These are phyloP conservation scores for Pachliopta kotzebuea DNA, from an alignment of 2,888 invertebrate species.

Conservation along the genomic window DNA sequence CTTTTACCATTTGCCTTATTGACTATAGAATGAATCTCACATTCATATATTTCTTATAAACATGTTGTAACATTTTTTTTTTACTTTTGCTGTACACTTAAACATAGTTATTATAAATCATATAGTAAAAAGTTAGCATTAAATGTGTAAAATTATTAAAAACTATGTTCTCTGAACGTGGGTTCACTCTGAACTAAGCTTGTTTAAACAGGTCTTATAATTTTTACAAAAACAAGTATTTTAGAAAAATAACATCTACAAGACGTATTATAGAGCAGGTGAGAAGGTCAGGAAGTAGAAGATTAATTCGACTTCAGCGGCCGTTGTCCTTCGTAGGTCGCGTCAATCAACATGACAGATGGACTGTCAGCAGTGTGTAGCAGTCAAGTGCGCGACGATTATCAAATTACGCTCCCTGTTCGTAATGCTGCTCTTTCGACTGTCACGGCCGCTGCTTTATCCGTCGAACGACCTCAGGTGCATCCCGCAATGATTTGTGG, in stretches of 20 bases:
- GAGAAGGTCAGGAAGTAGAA: slow-evolving; percentile 16
- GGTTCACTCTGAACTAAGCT: no score
- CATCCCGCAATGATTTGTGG: slow-evolving; percentile 40
- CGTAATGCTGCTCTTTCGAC: slow-evolving; percentile 69
- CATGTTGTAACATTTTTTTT: neutral
- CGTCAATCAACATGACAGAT: slow-evolving; percentile 60
- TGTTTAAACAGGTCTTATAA: neutral
- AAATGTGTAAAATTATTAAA: no score
- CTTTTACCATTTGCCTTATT: slow-evolving; percentile 17
- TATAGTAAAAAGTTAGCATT: no score
- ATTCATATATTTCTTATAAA: neutral
- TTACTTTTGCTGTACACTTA: neutral
- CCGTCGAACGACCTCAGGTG: slow-evolving; percentile 48
- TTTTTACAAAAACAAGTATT: neutral
- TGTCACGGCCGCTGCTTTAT: slow-evolving; percentile 70
- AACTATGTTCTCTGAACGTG: no score
- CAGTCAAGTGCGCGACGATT: slow-evolving; percentile 75
- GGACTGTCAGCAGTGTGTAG: slow-evolving; percentile 46
- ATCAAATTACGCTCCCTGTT: slow-evolving; percentile 74
- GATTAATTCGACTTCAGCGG: slow-evolving; percentile 17
- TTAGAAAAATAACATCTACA: neutral
- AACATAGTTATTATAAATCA: neutral
- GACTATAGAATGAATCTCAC: neutral
- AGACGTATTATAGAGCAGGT: slow-evolving; percentile 1
- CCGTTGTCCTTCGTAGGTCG: slow-evolving; percentile 35